phyloP scores from a whole-genome alignment of 1,140 invertebrate species.

The Camponotus pennsylvanicus region DNA sequence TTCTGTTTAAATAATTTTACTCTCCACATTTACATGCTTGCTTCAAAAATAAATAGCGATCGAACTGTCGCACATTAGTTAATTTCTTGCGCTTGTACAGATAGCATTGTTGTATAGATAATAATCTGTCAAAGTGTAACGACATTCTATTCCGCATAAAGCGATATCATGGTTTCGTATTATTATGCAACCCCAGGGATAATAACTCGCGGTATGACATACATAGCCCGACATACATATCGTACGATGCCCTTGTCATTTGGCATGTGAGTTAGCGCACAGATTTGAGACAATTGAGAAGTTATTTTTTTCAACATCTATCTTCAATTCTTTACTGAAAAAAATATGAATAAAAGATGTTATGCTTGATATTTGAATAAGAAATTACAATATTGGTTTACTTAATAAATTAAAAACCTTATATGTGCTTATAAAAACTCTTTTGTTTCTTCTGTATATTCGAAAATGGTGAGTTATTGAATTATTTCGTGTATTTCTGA shows the following conservation, averaged over 20 bases:
- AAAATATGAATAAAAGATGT: not conserved
- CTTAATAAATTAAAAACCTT: not conserved
- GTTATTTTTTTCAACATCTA: not conserved
- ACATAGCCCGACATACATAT: constrained; percentile 1
- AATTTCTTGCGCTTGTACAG: constrained; percentile 11
- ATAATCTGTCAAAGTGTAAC: constrained; percentile 50
- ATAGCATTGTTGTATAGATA: constrained; percentile 15
- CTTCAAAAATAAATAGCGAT: not conserved
- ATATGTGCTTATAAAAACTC: not conserved
- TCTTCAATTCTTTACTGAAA: not conserved
- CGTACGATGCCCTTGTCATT: constrained; percentile 25
- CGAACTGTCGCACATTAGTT: constrained; percentile 10
- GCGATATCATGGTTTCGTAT: constrained; percentile 43
- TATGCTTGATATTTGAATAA: not conserved
- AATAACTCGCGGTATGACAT: constrained; percentile 46
- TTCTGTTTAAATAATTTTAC: not conserved
- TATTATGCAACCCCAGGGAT: constrained; percentile 43
- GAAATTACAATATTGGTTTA: constrained; percentile 5
- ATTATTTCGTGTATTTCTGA: not conserved
- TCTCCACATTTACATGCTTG: not conserved
- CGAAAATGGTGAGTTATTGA: not conserved
- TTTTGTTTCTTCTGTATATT: not conserved
- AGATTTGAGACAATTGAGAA: constrained; percentile 11
- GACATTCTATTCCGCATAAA: constrained; percentile 34
- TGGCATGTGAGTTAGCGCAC: constrained; percentile 15